phyloP scores from a whole-genome alignment of 2,797 vertebrate species.

The Cirrhinus molitorella region DNA sequence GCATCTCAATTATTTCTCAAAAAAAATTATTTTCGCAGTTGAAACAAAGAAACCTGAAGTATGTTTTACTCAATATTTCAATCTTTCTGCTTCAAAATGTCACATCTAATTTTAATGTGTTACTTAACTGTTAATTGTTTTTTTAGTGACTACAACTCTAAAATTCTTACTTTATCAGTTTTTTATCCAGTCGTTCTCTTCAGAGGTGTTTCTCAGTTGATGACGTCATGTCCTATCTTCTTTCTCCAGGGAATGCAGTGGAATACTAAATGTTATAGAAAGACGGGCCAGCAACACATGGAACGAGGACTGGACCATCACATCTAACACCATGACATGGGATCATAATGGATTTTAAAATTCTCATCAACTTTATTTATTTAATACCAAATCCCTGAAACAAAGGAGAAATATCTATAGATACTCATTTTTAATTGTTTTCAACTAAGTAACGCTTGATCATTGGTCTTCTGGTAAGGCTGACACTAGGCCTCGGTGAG shows the following conservation, averaged over 20 bases:
- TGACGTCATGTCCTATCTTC: constrained; percentile 2
- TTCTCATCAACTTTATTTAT: not conserved
- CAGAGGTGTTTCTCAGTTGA: not conserved
- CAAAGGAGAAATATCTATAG: not conserved
- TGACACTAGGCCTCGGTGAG: constrained; percentile 3
- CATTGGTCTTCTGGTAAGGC: constrained; percentile 16
- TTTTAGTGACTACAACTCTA: not conserved
- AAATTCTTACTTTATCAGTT: not conserved
- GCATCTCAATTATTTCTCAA: too few species aligned
- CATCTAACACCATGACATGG: not conserved
- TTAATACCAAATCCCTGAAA: not conserved
- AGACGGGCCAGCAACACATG: constrained; percentile 5
- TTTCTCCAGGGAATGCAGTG: constrained; percentile 28
- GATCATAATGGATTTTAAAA: constrained; percentile 1
- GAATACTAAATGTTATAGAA: constrained; percentile 15
- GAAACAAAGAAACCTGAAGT: not conserved
- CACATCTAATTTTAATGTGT: too few species aligned
- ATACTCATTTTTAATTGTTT: not conserved
- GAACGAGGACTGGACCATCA: not conserved
- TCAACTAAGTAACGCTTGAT: not conserved
- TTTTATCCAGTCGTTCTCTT: constrained; percentile 2
- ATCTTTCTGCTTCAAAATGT: not conserved
- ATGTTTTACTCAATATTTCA: not conserved
- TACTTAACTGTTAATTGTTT: not conserved
- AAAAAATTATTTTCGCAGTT: not conserved